Conservation (phyloP, 2,888 invertebrate species). For the Rhagonycha lutea region DNA sequence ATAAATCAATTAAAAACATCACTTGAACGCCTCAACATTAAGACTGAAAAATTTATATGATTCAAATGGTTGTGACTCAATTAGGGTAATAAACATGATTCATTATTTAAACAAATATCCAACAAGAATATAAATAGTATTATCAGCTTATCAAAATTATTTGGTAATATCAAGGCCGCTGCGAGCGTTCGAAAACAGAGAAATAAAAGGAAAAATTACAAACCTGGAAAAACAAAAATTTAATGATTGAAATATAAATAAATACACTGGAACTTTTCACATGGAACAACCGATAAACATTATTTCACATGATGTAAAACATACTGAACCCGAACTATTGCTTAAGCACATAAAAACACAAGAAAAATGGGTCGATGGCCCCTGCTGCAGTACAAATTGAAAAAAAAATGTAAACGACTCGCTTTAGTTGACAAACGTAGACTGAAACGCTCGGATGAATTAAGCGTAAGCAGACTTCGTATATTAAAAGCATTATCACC, state of each 20-base stretch:
- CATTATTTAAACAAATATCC: neutral
- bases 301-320: conserved; percentile 5
- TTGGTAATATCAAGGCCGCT: neutral
- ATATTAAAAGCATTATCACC: conserved; percentile 5
- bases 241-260: conserved; percentile 1
- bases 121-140: neutral
- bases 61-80: neutral
- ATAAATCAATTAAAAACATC: neutral
- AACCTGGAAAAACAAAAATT: neutral
- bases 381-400: neutral
- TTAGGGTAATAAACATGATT: neutral
- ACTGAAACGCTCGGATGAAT: conserved; percentile 8
- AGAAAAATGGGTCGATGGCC: neutral
- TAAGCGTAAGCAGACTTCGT: neutral
- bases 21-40: neutral
- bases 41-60: neutral
- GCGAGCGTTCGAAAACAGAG: neutral
- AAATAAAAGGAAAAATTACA: neutral
- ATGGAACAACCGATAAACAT: conserved; percentile 6
- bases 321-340: neutral
- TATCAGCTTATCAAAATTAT: neutral
- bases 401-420: conserved; percentile 1
- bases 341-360: neutral
- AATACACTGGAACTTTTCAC: conserved; percentile 5
- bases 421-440: conserved; percentile 8